Evolutionary conservation across 30 jellyfish, hydroid and myxozoan species (phyloP).

Genomic region (Sanderia malayensis): DNA sequence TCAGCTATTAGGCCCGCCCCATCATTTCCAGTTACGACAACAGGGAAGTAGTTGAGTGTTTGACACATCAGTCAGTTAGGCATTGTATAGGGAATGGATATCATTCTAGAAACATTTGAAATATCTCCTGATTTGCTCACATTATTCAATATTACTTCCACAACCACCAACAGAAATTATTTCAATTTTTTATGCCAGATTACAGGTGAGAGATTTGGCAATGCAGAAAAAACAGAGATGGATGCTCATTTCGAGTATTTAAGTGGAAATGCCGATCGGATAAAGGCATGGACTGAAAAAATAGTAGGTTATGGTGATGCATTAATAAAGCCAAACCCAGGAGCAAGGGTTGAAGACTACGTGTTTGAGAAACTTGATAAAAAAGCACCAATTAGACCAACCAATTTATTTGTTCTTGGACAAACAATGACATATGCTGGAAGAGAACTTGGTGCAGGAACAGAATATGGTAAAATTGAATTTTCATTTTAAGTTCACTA

Average conservation of each 20-base stretch:
- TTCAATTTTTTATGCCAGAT: constrained; percentile 30
- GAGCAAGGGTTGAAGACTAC: constrained; percentile 79
- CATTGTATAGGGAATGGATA: too few relatives aligned
- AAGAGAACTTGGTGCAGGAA: constrained; percentile 79
- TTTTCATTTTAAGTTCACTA: too few relatives aligned
- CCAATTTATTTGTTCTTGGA: constrained; percentile 80
- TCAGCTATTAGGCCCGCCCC: too few relatives aligned
- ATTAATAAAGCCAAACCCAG: constrained; percentile 95
- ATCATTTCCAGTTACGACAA: too few relatives aligned
- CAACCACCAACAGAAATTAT: too few relatives aligned
- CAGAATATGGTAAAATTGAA: constrained; percentile 70
- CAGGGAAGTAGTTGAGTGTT: too few relatives aligned
- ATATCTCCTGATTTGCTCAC: too few relatives aligned
- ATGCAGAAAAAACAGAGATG: constrained; percentile 91
- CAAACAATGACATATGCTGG: constrained; percentile 89
- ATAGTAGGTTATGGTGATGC: constrained; percentile 71
- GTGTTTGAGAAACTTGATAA: constrained; percentile 80
- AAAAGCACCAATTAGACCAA: constrained; percentile 86
- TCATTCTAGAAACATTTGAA: too few relatives aligned
- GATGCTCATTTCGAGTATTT: constrained; percentile 96
- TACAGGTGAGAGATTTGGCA: constrained; percentile 91
- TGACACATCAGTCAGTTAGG: too few relatives aligned
- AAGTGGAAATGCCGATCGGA: constrained; percentile 68
- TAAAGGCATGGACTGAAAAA: constrained; percentile 64
- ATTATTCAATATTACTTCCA: too few relatives aligned